Evolutionary conservation across 2,888 invertebrate genomes (phyloP).

Genomic region (Harpalus rubripes): DNA sequence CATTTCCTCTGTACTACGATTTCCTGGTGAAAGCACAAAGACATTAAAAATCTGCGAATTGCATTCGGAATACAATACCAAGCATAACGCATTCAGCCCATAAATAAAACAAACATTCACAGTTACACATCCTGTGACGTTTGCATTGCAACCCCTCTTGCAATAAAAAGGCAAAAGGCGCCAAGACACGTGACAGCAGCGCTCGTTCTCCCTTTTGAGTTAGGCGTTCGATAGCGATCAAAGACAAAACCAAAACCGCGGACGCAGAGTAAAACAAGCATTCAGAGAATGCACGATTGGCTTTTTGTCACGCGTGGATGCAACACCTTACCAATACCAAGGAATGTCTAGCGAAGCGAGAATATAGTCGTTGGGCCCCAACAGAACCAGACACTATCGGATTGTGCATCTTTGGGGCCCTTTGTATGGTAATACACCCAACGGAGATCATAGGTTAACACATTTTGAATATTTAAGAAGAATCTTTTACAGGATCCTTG

Average conservation of each 20-base stretch:
- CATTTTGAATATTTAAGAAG: no score
- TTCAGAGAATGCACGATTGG: conserved; percentile 29
- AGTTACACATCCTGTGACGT: conserved; percentile 30
- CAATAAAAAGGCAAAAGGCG: conserved; percentile 11
- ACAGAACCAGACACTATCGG: background rate
- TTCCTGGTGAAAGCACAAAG: conserved; percentile 29
- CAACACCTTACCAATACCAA: conserved; percentile 8
- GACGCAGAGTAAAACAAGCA: background rate
- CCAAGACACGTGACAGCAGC: conserved; percentile 27
- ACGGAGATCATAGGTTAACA: background rate
- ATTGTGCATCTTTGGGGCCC: background rate
- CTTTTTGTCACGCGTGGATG: conserved; percentile 31
- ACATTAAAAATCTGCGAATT: conserved; percentile 44
- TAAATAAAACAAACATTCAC: conserved; percentile 48
- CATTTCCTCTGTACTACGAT: conserved; percentile 14
- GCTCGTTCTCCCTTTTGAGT: background rate
- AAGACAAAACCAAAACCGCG: background rate
- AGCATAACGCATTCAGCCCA: conserved; percentile 29
- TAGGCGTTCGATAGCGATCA: background rate
- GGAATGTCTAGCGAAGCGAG: background rate
- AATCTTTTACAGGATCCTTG: background rate
- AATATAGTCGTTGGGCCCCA: background rate
- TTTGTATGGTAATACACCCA: background rate
- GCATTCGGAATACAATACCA: conserved; percentile 19
- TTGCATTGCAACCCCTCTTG: conserved; percentile 33